Conservation (phyloP, 2,797 vertebrate genomes). For the Sparidentex hasta region DNA sequence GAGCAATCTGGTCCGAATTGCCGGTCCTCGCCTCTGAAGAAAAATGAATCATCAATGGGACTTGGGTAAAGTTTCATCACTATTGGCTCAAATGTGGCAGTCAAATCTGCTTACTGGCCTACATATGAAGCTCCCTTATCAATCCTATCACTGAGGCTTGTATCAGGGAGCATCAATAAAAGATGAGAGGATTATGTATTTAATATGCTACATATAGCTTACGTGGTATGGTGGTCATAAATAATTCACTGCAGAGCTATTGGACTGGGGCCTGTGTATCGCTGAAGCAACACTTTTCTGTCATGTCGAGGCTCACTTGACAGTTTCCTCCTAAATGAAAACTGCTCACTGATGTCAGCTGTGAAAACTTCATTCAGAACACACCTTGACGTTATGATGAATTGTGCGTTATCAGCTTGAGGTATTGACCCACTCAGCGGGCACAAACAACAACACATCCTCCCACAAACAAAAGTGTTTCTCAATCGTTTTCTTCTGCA, state of each 20-base stretch:
- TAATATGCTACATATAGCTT: conserved; percentile 76
- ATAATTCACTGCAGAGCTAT: conserved; percentile 75
- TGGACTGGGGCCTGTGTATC: conserved; percentile 32
- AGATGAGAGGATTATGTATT: conserved; percentile 71
- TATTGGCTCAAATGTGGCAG: conserved; percentile 47
- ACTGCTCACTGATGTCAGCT: conserved; percentile 12
- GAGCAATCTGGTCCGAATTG: conserved; percentile 15
- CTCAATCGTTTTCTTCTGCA: conserved; percentile 21
- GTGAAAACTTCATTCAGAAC: conserved; percentile 39
- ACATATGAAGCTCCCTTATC: conserved; percentile 48
- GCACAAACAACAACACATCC: conserved; percentile 18
- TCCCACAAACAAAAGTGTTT: conserved; percentile 39
- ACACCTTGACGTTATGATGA: conserved; percentile 43
- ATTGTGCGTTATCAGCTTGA: conserved; percentile 6
- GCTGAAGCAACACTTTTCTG: conserved; percentile 69
- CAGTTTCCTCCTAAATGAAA: conserved; percentile 24
- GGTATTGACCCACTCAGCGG: conserved; percentile 31
- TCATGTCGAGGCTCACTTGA: conserved; percentile 37
- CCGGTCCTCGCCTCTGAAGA: background rate
- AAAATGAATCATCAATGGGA: conserved; percentile 5
- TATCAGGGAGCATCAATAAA: conserved; percentile 71
- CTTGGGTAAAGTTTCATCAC: conserved; percentile 46
- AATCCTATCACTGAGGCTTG: conserved; percentile 38
- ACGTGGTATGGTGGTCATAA: conserved; percentile 61
- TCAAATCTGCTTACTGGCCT: conserved; percentile 31